phyloP scores from a whole-genome alignment of 2,888 invertebrate genomes.

The Lingula anatina region DNA sequence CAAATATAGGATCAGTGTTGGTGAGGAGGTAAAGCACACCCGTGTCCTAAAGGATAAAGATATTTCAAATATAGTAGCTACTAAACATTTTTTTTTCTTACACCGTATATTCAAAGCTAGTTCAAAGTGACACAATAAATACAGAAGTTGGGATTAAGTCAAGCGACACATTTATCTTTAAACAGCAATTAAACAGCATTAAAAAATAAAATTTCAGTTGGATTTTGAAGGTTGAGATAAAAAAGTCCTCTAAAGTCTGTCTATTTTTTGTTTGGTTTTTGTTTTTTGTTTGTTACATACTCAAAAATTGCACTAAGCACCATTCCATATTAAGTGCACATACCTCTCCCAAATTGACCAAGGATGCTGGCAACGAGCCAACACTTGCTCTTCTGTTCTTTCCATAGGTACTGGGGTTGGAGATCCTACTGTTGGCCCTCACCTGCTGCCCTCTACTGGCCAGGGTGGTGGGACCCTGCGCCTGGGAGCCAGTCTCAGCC shows the following conservation, averaged over 20 bases:
- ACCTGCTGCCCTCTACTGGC: slow-evolving; percentile 22
- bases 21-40: slow-evolving; percentile 35
- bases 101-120: no score
- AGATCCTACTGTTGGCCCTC: slow-evolving; percentile 38
- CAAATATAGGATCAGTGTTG: slow-evolving; percentile 45
- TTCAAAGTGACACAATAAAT: no score
- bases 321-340: not conserved
- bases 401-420: slow-evolving; percentile 40
- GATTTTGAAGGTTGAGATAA: no score
- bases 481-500: slow-evolving; percentile 22
- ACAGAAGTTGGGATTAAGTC: no score
- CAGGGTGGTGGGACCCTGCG: not conserved
- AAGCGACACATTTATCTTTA: no score
- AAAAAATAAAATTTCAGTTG: no score
- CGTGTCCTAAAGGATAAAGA: slow-evolving; percentile 24
- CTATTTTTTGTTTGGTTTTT: no score
- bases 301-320: no score
- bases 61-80: not conserved
- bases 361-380: slow-evolving; percentile 41
- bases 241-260: no score
- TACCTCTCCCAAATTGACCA: slow-evolving; percentile 44
- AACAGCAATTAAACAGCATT: no score
- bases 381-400: slow-evolving; percentile 36
- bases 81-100: no score
- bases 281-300: no score